These are phyloP conservation scores for Garra rufa DNA, from an alignment of 2,113 vertebrate genomes.

Conservation along the genomic window DNA sequence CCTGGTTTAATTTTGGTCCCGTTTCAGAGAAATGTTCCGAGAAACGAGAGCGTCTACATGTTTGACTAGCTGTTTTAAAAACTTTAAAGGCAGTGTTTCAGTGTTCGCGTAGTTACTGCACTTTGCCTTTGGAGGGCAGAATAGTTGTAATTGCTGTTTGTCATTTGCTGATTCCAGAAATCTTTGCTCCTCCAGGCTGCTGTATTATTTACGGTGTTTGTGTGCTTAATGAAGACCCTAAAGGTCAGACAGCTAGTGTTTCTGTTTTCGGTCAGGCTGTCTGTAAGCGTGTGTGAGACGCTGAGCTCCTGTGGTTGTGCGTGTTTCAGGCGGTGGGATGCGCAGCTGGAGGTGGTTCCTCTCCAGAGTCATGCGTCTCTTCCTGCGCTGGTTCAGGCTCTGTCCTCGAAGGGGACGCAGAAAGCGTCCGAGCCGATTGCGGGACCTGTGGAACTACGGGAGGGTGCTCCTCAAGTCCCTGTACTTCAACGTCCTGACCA, in stretches of 20 bases:
- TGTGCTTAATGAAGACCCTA: not conserved
- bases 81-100: too few relatives aligned
- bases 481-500: constrained; percentile 87
- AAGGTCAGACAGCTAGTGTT: not conserved
- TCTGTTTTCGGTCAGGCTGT: not conserved
- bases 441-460: constrained; percentile 84
- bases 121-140: too few relatives aligned
- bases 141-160: too few relatives aligned
- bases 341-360: constrained; percentile 82
- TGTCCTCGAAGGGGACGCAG: constrained; percentile 73
- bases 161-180: not conserved
- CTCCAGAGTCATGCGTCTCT: constrained; percentile 82
- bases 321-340: constrained; percentile 56
- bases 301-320: too few relatives aligned
- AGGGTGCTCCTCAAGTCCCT: constrained; percentile 86
- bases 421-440: constrained; percentile 62
- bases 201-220: not conserved
- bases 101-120: too few relatives aligned
- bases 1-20: too few relatives aligned
- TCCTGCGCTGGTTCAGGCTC: constrained; percentile 83
- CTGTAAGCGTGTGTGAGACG: too few relatives aligned
- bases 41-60: too few relatives aligned
- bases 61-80: too few relatives aligned
- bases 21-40: too few relatives aligned
- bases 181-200: not conserved